A percentile compares a stretch with the other conserved stretches of the same genome.
Evolutionary conservation across 2,113 vertebrate genomes (phyloP).

Genomic region (Hiodon alosoides): DNA sequence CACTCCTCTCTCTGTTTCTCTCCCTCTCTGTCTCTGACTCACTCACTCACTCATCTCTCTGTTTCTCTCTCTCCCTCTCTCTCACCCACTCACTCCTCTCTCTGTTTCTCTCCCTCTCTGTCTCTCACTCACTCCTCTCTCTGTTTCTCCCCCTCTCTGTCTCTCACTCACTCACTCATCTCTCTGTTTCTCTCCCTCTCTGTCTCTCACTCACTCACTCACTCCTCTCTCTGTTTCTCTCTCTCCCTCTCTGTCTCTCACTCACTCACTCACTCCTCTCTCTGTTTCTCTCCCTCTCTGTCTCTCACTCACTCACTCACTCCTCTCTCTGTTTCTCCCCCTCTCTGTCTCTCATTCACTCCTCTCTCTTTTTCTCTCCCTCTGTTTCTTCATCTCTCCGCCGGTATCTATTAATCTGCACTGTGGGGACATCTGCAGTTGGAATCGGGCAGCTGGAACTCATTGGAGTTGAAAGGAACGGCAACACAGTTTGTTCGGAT

Average conservation of each 20-base stretch:
- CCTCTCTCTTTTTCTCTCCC: neutral
- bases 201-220: neutral
- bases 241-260: neutral
- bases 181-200: no score
- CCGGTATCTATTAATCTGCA: neutral
- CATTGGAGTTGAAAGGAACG: conserved; percentile 20
- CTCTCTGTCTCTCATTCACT: neutral
- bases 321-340: neutral
- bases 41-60: neutral
- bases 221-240: neutral
- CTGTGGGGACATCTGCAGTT: conserved; percentile 19
- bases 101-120: neutral
- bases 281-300: neutral
- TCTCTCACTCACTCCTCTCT: neutral
- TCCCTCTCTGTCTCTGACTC: neutral
- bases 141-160: neutral
- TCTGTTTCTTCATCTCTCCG: neutral
- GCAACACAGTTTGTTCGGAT: conserved; percentile 9
- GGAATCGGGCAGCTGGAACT: conserved; percentile 17
- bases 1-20: neutral
- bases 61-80: neutral
- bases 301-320: neutral
- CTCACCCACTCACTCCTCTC: neutral
- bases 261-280: neutral
- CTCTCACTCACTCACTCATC: neutral